Conservation (phyloP, 92 coral and sea anemone genomes). For the Umimayanthus chanpuru region DNA sequence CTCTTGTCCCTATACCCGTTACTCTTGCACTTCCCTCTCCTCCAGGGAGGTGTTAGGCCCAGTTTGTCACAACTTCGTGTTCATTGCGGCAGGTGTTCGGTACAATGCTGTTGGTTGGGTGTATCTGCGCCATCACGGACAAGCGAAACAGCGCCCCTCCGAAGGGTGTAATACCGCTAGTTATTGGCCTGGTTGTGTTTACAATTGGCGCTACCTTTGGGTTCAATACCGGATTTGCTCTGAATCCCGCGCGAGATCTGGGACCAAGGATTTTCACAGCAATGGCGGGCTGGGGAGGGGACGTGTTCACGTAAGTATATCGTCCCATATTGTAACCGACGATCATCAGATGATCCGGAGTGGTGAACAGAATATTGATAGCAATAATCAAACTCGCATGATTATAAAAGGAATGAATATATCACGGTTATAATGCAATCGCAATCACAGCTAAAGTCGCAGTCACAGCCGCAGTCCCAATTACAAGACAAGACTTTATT, state of each 20-base stretch:
- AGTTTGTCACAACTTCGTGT: not conserved
- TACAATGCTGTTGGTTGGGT: conserved; percentile 70
- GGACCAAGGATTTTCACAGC: conserved; percentile 83
- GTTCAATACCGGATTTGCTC: conserved; percentile 83
- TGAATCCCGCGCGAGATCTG: conserved; percentile 94
- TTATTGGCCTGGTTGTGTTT: conserved; percentile 86
- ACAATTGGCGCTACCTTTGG: conserved; percentile 89
- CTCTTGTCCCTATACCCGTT: not conserved
- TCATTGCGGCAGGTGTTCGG: conserved; percentile 54
- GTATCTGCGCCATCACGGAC: conserved; percentile 77
- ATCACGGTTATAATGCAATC: not conserved
- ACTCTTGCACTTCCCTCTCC: not conserved
- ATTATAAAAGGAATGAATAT: too few relatives aligned
- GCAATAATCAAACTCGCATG: not conserved
- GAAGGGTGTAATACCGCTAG: conserved; percentile 71
- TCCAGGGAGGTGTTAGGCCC: not conserved
- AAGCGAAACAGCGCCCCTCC: conserved; percentile 74
- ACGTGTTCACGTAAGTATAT: conserved; percentile 45
- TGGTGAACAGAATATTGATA: not conserved
- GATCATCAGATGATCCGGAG: not conserved
- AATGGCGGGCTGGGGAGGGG: conserved; percentile 80
- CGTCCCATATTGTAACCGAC: not conserved
- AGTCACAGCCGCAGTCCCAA: too few relatives aligned
- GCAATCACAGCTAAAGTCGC: too few relatives aligned
- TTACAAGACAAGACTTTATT: too few relatives aligned